These are phyloP conservation scores for Lacerta agilis DNA, from an alignment of 2,797 vertebrate species.

Conservation along the genomic window DNA sequence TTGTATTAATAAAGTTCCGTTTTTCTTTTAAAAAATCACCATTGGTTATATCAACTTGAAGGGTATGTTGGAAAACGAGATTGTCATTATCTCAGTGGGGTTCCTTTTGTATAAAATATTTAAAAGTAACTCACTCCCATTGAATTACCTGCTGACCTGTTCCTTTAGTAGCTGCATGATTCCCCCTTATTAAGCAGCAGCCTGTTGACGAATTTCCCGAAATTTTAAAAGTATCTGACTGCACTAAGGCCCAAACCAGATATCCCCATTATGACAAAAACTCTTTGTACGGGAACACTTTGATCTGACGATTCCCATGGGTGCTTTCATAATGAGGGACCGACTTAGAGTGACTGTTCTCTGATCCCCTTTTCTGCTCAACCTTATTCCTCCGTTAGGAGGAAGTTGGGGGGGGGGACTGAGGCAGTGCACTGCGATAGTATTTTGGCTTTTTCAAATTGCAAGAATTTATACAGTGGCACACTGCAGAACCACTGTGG, in stretches of 20 bases:
- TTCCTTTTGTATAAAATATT: constrained; percentile 63
- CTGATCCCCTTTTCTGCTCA: constrained; percentile 17
- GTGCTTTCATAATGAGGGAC: constrained; percentile 52
- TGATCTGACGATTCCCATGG: constrained; percentile 42
- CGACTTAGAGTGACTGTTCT: constrained; percentile 18
- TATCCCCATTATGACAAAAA: constrained; percentile 50
- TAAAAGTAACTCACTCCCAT: constrained; percentile 60
- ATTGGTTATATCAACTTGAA: constrained; percentile 47
- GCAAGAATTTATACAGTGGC: not conserved
- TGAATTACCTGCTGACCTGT: constrained; percentile 62
- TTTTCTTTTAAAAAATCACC: constrained; percentile 40
- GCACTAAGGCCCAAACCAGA: constrained; percentile 52
- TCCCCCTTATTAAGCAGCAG: constrained; percentile 62
- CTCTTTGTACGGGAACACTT: constrained; percentile 58
- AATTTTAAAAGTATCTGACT: constrained; percentile 50
- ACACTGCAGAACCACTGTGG: constrained; percentile 7
- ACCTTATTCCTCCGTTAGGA: constrained; percentile 15
- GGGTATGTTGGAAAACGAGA: constrained; percentile 61
- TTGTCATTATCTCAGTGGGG: constrained; percentile 58
- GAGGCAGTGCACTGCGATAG: not conserved
- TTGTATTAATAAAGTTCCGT: constrained; percentile 20
- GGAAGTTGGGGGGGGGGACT: not conserved
- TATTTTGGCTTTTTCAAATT: not conserved
- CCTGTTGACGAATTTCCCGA: constrained; percentile 59
- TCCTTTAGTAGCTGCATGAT: constrained; percentile 42